These are phyloP conservation scores for Antitype chi DNA, from an alignment of 2,888 invertebrate species.

Conservation along the genomic window DNA sequence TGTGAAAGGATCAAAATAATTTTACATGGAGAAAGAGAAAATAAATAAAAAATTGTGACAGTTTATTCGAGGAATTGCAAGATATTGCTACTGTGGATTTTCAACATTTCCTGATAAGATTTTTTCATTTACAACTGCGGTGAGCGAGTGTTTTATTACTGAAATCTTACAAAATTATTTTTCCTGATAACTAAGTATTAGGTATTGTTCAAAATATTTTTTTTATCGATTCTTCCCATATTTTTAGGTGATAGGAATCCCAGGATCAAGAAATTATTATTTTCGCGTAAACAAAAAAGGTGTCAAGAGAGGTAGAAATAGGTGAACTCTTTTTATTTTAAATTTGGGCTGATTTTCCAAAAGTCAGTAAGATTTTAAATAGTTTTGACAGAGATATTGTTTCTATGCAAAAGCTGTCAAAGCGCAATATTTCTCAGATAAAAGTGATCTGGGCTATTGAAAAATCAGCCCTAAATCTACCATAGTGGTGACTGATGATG, in stretches of 20 bases:
- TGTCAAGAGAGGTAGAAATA: background rate
- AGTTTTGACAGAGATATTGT: background rate
- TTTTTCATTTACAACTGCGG: conserved; percentile 81
- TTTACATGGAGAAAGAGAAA: background rate
- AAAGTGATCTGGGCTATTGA: background rate
- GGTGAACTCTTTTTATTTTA: background rate
- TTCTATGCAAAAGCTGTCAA: background rate
- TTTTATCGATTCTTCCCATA: background rate
- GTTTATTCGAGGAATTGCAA: conserved; percentile 61
- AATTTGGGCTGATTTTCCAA: background rate
- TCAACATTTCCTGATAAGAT: conserved; percentile 71
- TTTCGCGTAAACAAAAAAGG: background rate
- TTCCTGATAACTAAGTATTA: conserved; percentile 9
- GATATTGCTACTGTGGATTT: conserved; percentile 62
- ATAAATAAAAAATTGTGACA: conserved; percentile 47
- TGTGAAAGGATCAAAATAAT: conserved; percentile 29
- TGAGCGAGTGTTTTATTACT: conserved; percentile 75
- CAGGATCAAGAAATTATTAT: background rate
- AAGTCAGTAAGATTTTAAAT: background rate
- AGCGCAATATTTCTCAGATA: background rate
- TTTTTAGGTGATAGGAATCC: background rate
- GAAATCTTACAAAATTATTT: conserved; percentile 36
- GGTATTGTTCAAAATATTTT: background rate
- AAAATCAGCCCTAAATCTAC: background rate
- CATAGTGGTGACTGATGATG: too few species aligned